Conservation (phyloP, 2,888 invertebrate species). For the Odontothrips loti region DNA sequence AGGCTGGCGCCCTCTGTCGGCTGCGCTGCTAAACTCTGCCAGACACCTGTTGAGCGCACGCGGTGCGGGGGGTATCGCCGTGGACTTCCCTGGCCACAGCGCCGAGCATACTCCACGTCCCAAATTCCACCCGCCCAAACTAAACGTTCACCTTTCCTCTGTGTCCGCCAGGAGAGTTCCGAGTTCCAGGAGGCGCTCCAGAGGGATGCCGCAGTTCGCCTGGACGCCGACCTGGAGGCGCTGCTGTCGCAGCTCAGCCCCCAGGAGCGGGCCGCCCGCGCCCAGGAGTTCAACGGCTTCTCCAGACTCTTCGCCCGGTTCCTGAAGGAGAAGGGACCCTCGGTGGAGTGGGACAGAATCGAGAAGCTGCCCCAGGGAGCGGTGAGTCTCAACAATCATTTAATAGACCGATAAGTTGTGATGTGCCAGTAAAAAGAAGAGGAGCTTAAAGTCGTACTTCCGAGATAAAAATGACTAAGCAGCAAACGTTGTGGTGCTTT, state of each 20-base stretch:
- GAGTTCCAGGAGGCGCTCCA: slow-evolving; percentile 96
- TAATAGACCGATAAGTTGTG: no score
- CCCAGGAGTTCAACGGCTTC: slow-evolving; percentile 78
- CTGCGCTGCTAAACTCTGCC: no score
- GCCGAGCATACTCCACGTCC: no score
- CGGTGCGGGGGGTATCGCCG: no score
- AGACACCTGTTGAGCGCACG: no score
- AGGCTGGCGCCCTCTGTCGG: no score
- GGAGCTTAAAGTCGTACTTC: no score
- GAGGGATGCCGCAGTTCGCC: slow-evolving; percentile 83
- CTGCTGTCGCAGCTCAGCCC: slow-evolving; percentile 53
- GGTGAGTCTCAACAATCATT: slow-evolving; percentile 52
- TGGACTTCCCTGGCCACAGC: no score
- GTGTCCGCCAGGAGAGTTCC: neutral
- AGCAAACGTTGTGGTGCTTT: no score
- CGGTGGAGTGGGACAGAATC: slow-evolving; percentile 90
- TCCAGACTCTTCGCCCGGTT: slow-evolving; percentile 78
- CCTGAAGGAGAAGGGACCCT: slow-evolving; percentile 63
- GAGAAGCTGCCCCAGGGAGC: slow-evolving; percentile 80
- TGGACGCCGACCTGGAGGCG: slow-evolving; percentile 76
- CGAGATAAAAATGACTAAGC: no score
- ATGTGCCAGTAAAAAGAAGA: no score
- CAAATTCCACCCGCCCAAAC: neutral
- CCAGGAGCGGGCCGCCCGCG: slow-evolving; percentile 51
- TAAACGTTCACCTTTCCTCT: neutral